Conservation (phyloP, 30 jellyfish, hydroid and myxozoan genomes). For the Hydractinia echinata region DNA sequence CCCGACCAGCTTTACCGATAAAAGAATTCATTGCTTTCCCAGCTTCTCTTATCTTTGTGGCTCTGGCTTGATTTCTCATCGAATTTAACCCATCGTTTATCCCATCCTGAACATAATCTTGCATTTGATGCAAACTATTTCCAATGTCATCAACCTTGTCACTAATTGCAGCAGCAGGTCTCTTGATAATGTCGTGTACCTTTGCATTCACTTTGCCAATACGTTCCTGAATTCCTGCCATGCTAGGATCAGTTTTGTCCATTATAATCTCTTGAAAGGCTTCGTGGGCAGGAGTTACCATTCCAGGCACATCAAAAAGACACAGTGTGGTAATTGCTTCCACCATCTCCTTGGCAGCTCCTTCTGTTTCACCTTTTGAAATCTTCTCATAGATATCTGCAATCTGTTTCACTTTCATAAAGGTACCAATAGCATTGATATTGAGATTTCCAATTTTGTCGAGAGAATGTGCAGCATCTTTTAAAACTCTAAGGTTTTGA, state of each 20-base stretch:
- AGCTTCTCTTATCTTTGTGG: background rate
- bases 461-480: background rate
- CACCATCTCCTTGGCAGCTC: slow-evolving; percentile 2
- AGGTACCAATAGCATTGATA: slow-evolving; percentile 10
- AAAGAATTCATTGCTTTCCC: background rate
- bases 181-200: background rate
- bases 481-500: too few relatives aligned
- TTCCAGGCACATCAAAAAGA: background rate
- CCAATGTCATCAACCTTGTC: background rate
- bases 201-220: background rate
- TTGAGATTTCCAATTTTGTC: slow-evolving; percentile 1
- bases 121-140: background rate
- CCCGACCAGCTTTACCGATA: background rate
- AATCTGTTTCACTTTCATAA: background rate
- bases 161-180: background rate
- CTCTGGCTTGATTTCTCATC: background rate
- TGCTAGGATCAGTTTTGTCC: background rate
- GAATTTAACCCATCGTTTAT: background rate
- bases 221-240: background rate
- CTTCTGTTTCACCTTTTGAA: slow-evolving; percentile 1
- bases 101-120: background rate
- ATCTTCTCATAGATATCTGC: background rate
- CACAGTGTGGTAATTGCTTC: slow-evolving; percentile 1
- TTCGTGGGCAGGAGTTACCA: background rate
- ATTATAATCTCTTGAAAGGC: background rate